These are phyloP conservation scores for Lepus townsendii DNA, from an alignment of 2,797 vertebrate species.

Conservation along the genomic window DNA sequence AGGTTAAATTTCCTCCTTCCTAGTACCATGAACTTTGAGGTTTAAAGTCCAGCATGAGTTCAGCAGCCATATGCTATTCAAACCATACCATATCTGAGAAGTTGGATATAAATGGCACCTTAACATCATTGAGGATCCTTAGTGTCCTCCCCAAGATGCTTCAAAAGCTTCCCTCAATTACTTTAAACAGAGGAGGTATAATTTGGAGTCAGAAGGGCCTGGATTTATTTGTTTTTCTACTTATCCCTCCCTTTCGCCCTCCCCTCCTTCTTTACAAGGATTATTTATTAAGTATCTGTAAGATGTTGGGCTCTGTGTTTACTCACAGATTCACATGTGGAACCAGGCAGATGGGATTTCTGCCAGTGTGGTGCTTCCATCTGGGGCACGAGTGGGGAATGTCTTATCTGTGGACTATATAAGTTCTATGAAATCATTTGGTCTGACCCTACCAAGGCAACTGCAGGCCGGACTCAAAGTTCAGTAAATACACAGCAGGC, in stretches of 20 bases:
- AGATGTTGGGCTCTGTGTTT: not conserved
- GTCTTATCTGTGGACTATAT: too few species aligned
- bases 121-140: not conserved
- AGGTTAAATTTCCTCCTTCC: too few species aligned
- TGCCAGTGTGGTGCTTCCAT: not conserved
- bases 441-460: too few species aligned
- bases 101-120: not conserved
- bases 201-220: conserved; percentile 24
- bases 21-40: too few species aligned
- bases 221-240: not conserved
- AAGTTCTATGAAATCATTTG: too few species aligned
- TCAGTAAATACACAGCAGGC: too few species aligned
- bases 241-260: not conserved
- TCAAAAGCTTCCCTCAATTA: not conserved
- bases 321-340: not conserved
- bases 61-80: too few species aligned
- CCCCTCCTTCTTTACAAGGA: not conserved
- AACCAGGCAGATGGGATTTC: not conserved
- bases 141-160: not conserved
- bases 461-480: too few species aligned
- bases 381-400: too few species aligned
- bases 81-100: not conserved
- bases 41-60: too few species aligned
- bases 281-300: not conserved
- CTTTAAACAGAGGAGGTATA: not conserved